Base-by-base conservation (phyloP, 2,888 invertebrate species). In the Aphodius granarius region DNA sequence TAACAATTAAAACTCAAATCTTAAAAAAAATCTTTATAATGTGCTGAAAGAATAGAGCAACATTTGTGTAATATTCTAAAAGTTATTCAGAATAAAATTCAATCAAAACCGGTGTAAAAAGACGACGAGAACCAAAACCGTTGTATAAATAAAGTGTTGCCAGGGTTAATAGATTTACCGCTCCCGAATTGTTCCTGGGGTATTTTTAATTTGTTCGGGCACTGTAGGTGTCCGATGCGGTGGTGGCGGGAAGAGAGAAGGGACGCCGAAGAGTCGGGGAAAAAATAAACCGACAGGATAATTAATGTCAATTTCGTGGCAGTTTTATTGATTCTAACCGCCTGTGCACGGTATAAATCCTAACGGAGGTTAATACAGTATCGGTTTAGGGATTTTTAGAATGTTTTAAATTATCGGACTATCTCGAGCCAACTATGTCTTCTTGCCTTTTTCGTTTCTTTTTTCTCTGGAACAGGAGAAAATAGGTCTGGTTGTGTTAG, bases 241-340 rank as follows among this genome's bases (percentile, higher is more conserved):
- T 65, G 21, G 65, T 21, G 21, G 68, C 15, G 19, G 16, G 68
- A 68, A 20, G 21, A 22, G 65, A n/a, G 43, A 43, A 6, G 43
- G 43, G 43, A 43, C 13, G 43, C 43, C 43, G 43, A 43, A 43
- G 2, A 43, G 43, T 43, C 43, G 43, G 43, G 43, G 43, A 43
- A 43, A 68, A 68, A 68, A 68, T 68, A 68, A 68, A 68, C 68
- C 20, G 68, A 68, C 9, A 20, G 68, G 68, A 68, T 68, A 68
- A 68, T 68, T 68, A 68, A 68, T 68, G 68, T 68, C 68, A 68
- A 68, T 68, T 68, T 68, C 68, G 68, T 68, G 68, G 68, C 68
- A 68, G 68, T 68, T 68, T 68, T 68, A 68, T 68, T 22, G 68
- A 68, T 68, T 68, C 22, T 22, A 22, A 68, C 22, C 68, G 68